Conservation (phyloP, 1,140 invertebrate genomes). For the Schlechtendalia chinensis region DNA sequence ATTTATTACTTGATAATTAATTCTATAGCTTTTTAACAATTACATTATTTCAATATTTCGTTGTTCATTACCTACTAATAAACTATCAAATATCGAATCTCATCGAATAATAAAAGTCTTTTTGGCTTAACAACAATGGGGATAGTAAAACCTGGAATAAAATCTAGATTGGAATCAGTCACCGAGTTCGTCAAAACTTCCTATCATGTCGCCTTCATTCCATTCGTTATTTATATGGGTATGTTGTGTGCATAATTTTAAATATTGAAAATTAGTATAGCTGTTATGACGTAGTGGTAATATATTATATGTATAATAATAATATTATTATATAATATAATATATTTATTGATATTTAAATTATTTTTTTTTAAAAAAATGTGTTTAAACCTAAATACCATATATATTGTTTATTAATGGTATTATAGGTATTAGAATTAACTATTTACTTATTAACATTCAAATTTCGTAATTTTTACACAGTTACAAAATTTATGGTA, state of each 20-base stretch:
- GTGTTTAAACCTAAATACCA: neutral
- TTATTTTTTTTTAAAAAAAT: too few species aligned
- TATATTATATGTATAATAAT: neutral
- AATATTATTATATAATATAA: too few species aligned
- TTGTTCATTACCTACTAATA: too few species aligned
- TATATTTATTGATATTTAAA: too few species aligned
- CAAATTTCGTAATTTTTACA: neutral
- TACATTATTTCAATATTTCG: too few species aligned
- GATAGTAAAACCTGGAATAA: conserved; percentile 16
- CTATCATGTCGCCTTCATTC: conserved; percentile 16
- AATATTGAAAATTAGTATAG: neutral
- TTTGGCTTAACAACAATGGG: neutral
- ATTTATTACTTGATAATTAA: too few species aligned
- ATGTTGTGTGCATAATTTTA: neutral
- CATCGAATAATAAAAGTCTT: too few species aligned
- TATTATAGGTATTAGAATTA: too few species aligned
- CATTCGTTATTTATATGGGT: conserved; percentile 30
- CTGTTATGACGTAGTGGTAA: neutral
- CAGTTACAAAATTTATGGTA: too few species aligned
- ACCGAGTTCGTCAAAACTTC: neutral
- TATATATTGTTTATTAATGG: neutral
- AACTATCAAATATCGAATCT: too few species aligned
- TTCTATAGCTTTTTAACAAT: too few species aligned
- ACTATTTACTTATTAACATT: neutral
- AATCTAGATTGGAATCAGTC: conserved; percentile 17